Base-by-base conservation (phyloP, 2,797 vertebrate species). In the Chelon auratus region DNA sequence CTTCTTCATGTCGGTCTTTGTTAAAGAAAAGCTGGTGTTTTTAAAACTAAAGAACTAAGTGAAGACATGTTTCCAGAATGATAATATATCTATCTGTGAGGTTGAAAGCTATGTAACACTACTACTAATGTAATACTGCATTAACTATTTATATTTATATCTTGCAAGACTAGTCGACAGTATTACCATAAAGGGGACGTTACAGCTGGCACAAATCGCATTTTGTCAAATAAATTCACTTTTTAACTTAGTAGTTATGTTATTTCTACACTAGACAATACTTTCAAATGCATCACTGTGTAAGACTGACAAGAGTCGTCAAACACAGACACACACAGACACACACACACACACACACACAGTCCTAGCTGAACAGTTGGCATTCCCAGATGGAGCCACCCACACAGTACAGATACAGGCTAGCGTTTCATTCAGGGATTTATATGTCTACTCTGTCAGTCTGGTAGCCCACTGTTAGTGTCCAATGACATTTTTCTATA, bases 351-450 rank as follows among this genome's bases (percentile, higher is more conserved):
- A 56, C 39, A 70, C 37, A 69, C 65, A 72, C 59, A 63, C 22
- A 14, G 17, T 8, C 51, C 5, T 4, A 51, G 65, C 37, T 55
- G 68, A 89, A 66, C 87, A 90, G 85, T 87, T 91, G 84, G 83
- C 63, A 66, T 89, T 68, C 37, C 83, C 86, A 91, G 82, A 88
- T 90, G 87, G 87, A 85, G 82, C 83, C 91, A 88, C 90, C 88
- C 89, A 92, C 89, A 75, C 63, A 75, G 83, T 62, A 73, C 55
- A 67, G 76, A 76, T 56, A 70, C 55, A 56, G 72, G 66, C 62
- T 84, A 73, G 66, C 42, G 72, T 87, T 89, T 87, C 80, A 89
- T 87, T 90, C 71, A 90, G 59, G 78, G 82, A 88, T 87, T 85
- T 77, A 81, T 87, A 76, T 57, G 75, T 73, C 68, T 78, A 40